Base-by-base conservation (phyloP, 2,888 invertebrate genomes). In the Clusia tigrina region DNA sequence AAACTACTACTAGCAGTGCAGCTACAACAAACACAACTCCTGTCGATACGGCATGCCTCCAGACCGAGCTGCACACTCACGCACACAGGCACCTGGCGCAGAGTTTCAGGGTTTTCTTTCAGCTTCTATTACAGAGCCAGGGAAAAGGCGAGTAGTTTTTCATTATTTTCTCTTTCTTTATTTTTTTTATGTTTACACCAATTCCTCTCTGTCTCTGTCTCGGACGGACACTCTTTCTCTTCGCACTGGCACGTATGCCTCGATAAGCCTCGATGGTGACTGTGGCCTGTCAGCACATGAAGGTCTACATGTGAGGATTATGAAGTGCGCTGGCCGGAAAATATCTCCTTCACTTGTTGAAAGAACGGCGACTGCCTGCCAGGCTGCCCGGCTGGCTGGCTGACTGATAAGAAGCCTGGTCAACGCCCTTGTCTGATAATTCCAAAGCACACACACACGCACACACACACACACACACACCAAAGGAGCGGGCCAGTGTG, bases 121-220 rank as follows among this genome's bases (percentile, higher is more conserved):
- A 60, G 63, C 61, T 72, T 74, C 72, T 74, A 73, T 74, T 74
- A 71, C 73, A 71, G n/a, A 3, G 48, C 48, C 22, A 48, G 22
- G 15, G 48, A 15, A 48, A 48, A 48, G 2, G 18, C 48, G n/a
- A n/a, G 2, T 42, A 42, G 42, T 5, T 42, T 42, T 42, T 42
- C 42, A n/a, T n/a, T 15, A 48, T 48, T 48, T 48, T 20, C 20
- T 22, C 3, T 72, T 72, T 74, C 64, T 66, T 18, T 20, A 48
- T 20, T 48, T 18, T 48, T 48, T 42, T 15, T 32, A 9, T 32
- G 32, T 32, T 42, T 42, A 15, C 3, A 42, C n/a, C 9, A 5
- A 42, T 42, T 42, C n/a, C n/a, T 42, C 42, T 17, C 9, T 42
- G 9, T 9, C 32, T n/a, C 3, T 6, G 42, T 42, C 9, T 6